Percentiles rank a stretch among this genome's conserved stretches.
Conservation (phyloP, 1,140 invertebrate genomes). For the Elysia chlorotica region DNA sequence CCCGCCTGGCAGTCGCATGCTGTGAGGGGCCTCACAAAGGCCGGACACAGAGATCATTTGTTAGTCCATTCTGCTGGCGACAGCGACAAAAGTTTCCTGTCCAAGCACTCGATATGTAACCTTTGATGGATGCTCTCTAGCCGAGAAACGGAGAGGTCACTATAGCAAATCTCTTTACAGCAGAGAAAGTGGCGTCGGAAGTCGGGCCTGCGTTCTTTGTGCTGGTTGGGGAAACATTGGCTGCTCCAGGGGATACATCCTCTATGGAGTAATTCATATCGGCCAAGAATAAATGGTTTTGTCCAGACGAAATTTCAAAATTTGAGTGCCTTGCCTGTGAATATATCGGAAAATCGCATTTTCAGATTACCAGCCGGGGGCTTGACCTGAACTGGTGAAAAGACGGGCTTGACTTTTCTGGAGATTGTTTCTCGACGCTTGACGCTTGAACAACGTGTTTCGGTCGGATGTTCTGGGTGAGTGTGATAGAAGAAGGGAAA, state of each 20-base stretch:
- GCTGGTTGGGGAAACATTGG: no score
- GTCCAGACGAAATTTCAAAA: conserved; percentile 8
- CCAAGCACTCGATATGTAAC: conserved; percentile 15
- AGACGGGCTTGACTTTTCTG: no score
- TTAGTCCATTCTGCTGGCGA: conserved; percentile 21
- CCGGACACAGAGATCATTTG: conserved; percentile 16
- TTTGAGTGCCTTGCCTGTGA: conserved; percentile 11
- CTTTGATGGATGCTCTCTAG: conserved; percentile 11
- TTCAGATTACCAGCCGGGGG: no score
- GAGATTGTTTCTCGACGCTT: no score
- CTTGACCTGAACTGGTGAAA: no score
- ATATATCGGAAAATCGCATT: conserved; percentile 12
- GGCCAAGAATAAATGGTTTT: conserved; percentile 10
- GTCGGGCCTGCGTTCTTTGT: background rate
- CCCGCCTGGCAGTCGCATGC: conserved; percentile 3
- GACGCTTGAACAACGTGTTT: no score
- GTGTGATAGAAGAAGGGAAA: no score
- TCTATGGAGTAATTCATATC: conserved; percentile 7
- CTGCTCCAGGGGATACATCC: no score
- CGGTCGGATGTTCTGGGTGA: no score
- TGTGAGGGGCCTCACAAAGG: background rate
- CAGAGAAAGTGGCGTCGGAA: conserved; percentile 7
- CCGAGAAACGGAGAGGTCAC: background rate
- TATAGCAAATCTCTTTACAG: no score
- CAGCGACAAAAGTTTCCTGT: conserved; percentile 26